phyloP scores from a whole-genome alignment of 1,140 invertebrate genomes.

The Andrena cerasifolii region DNA sequence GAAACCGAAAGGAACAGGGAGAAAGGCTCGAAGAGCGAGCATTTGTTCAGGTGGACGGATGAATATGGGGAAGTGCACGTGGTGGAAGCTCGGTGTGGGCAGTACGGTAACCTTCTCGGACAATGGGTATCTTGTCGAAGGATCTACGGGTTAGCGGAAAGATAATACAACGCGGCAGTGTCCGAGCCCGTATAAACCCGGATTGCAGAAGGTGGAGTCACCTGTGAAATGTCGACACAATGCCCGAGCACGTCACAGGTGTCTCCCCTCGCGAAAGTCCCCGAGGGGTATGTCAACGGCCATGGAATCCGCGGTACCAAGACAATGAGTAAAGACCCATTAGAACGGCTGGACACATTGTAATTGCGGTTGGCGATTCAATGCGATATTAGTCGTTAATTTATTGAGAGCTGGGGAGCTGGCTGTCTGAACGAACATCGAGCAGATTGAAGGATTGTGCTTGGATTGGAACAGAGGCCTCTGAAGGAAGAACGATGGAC shows the following conservation, averaged over 20 bases:
- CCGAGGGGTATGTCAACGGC: conserved; percentile 5
- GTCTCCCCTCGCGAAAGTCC: conserved; percentile 28
- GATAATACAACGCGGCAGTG: conserved; percentile 38
- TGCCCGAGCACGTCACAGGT: conserved; percentile 38
- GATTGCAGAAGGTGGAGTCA: conserved; percentile 42
- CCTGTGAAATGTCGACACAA: conserved; percentile 52
- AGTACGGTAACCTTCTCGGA: conserved; percentile 36
- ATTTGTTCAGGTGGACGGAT: conserved; percentile 21
- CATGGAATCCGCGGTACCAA: conserved; percentile 9
- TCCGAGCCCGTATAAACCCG: conserved; percentile 28
- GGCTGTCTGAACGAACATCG: neutral
- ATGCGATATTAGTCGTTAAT: conserved; percentile 32
- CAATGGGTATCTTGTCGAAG: conserved; percentile 46
- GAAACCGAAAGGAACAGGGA: neutral
- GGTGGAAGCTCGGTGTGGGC: conserved; percentile 25
- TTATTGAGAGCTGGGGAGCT: neutral
- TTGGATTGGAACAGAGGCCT: neutral
- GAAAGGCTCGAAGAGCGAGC: neutral
- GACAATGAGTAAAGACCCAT: conserved; percentile 45
- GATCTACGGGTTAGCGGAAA: conserved; percentile 45
- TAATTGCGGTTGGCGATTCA: conserved; percentile 22
- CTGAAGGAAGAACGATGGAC: no score
- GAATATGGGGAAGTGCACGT: conserved; percentile 8
- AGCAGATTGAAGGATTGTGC: neutral
- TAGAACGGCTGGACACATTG: conserved; percentile 38